These are phyloP conservation scores for Zapus hudsonius DNA, from an alignment of 2,113 vertebrate genomes.

Conservation along the genomic window DNA sequence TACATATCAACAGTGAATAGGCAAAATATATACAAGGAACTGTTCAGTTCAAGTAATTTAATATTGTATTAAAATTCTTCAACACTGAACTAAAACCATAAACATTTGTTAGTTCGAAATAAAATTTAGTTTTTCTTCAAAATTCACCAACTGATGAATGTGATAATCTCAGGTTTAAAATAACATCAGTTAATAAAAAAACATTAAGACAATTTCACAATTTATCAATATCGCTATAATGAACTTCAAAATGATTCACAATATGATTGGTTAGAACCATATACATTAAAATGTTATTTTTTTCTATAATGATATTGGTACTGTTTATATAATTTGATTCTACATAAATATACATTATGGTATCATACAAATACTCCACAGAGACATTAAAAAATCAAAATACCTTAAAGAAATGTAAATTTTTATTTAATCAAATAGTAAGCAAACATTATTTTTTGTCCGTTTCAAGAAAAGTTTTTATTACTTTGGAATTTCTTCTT, in stretches of 20 bases:
- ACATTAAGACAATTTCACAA: conserved; percentile 98
- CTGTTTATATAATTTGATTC: conserved; percentile 88
- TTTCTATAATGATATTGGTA: conserved; percentile 89
- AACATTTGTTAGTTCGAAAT: conserved; percentile 91
- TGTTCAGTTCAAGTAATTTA: conserved; percentile 94
- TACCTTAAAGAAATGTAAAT: conserved; percentile 89
- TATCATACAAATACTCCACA: conserved; percentile 91
- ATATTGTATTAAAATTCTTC: conserved; percentile 96
- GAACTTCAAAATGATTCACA: conserved; percentile 97
- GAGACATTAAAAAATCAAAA: conserved; percentile 90
- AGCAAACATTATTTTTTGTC: conserved; percentile 84
- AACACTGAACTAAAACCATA: conserved; percentile 92
- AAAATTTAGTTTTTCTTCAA: conserved; percentile 88
- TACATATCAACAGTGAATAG: conserved; percentile 98
- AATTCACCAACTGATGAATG: conserved; percentile 89
- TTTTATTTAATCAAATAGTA: conserved; percentile 86
- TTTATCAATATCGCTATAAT: conserved; percentile 97
- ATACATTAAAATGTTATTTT: conserved; percentile 88
- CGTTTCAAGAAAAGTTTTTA: conserved; percentile 87
- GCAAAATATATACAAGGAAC: conserved; percentile 98
- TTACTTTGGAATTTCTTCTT: conserved; percentile 88
- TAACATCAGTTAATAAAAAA: conserved; percentile 97
- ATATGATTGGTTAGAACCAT: conserved; percentile 92
- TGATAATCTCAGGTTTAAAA: conserved; percentile 91
- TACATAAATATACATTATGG: conserved; percentile 91